Base-by-base conservation (phyloP, 2,888 invertebrate species). In the Euzophera pinguis region DNA sequence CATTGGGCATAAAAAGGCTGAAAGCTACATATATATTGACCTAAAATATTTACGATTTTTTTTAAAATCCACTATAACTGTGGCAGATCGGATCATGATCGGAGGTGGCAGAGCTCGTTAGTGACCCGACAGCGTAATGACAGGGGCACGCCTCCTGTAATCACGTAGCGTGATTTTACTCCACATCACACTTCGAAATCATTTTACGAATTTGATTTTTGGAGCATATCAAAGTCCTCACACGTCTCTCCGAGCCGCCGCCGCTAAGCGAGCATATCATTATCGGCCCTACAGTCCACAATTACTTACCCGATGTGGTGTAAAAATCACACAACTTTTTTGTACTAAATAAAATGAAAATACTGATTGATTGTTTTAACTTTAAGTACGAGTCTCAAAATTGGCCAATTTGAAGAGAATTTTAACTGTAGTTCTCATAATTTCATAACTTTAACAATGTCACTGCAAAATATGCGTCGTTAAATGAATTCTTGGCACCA, bases 231-330 rank as follows among this genome's bases (percentile, higher is more conserved):
- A 82, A 80, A 81, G 69, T 78, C 73, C 69, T 75, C 71, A 72
- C 76, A 73, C 75, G 77, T 79, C 72, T 74, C 72, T 65, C 69
- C 60, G 60, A 65, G 60, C 62, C 65, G 67, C 65, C 65, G 69
- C 59, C 63, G 75, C 80, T 84, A 79, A 81, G 78, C 80, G 71
- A 81, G 77, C 80, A 71, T 86, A 80, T 87, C 77, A 86, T 86
- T 85, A 85, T 71, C 62, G 63, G 65, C 56, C 63, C 67, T 68
- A 74, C 70, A 78, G 69, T 67, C 76, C 69, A 58, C 80, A 84
- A 87, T 88, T 88, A 86, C 78, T 67, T 60, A 67, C 69, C 65
- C 68, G 63, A 62, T 68, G 61, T 73, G 72, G 73, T 69, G 77
- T 69, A 75, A 74, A 75, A 68, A 63, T 60, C 73, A 66, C 68